These are phyloP conservation scores for Oreochromis spilurus DNA, from an alignment of 2,113 vertebrate genomes.

Conservation along the genomic window DNA sequence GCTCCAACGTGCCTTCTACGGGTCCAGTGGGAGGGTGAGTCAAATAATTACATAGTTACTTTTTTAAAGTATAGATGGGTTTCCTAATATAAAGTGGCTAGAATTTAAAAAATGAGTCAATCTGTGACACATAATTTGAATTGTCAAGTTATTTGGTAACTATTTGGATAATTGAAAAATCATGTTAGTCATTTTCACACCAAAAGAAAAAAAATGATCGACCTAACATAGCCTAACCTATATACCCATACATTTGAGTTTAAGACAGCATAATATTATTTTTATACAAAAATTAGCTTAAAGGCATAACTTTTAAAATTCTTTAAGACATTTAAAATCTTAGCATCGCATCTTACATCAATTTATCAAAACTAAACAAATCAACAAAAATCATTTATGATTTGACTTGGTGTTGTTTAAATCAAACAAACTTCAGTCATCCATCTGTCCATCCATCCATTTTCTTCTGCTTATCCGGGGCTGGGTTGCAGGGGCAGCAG, in stretches of 20 bases:
- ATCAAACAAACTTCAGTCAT: neutral
- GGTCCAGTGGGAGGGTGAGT: conserved; percentile 79
- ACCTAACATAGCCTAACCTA: neutral
- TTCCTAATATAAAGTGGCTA: neutral
- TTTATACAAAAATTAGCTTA: neutral
- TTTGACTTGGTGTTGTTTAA: neutral
- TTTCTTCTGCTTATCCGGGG: neutral
- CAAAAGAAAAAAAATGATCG: neutral
- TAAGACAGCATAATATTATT: neutral
- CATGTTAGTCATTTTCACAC: neutral
- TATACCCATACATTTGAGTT: neutral
- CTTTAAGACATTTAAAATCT: neutral
- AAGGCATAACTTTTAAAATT: neutral
- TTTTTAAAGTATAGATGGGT: neutral
- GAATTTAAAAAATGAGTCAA: rapidly evolving
- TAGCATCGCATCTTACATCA: rapidly evolving
- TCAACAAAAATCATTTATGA: neutral
- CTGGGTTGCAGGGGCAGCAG: neutral
- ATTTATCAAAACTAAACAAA: neutral
- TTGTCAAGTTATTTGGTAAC: neutral
- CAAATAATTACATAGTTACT: neutral
- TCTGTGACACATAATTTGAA: neutral
- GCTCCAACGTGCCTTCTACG: conserved; percentile 80
- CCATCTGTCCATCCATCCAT: neutral
- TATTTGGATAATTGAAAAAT: neutral